Conservation (phyloP, 2,888 invertebrate genomes). For the Leptogaster cylindrica region DNA sequence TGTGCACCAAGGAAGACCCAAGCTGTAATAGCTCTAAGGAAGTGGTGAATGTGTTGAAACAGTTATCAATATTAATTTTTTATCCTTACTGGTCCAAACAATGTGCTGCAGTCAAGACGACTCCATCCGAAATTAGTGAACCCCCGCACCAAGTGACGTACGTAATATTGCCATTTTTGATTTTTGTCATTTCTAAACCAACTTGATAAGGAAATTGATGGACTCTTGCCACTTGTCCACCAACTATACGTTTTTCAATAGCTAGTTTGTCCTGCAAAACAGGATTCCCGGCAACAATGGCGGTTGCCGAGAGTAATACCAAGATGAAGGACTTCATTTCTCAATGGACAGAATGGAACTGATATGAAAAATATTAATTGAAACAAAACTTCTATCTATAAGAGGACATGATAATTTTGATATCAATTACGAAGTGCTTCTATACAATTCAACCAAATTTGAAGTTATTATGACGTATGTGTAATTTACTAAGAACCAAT, state of each 20-base stretch:
- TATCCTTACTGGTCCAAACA: not conserved
- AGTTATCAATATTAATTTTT: not conserved
- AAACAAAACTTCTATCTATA: no score
- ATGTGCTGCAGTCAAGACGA: not conserved
- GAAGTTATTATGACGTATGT: no score
- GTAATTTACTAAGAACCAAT: no score
- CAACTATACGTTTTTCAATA: conserved; percentile 55
- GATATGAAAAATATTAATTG: no score
- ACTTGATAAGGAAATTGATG: conserved; percentile 55
- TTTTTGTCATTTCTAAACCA: not conserved
- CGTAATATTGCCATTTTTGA: not conserved
- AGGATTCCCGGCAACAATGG: no score
- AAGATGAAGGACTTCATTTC: not conserved
- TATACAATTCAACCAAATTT: no score
- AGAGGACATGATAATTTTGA: no score
- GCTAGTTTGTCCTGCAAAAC: not conserved
- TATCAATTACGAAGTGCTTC: no score
- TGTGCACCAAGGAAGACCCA: conserved; percentile 36
- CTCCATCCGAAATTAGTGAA: not conserved
- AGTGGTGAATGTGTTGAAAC: not conserved
- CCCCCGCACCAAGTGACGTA: conserved; percentile 13
- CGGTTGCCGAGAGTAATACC: not conserved
- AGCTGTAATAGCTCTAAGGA: conserved; percentile 13
- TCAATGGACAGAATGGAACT: not conserved
- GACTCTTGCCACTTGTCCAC: conserved; percentile 56